Base-by-base conservation (phyloP, 2,797 vertebrate species). In the Tauraco hartlaubi region DNA sequence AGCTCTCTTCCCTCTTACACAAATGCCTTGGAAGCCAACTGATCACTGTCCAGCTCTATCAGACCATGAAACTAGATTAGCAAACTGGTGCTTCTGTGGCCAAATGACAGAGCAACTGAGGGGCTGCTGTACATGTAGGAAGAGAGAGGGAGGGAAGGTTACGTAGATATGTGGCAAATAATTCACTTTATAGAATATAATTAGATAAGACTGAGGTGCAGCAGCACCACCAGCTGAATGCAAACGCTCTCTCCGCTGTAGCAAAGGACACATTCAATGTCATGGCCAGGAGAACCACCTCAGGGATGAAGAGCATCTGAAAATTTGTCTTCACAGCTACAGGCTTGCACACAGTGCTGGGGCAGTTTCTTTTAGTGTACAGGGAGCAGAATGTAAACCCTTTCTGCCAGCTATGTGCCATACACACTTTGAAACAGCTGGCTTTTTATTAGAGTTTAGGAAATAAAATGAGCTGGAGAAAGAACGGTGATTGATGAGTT, bases 41-140 rank as follows among this genome's bases (percentile, higher is more conserved):
- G 90, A 83, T 94, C 74, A 52, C 95, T 85, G 79, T 89, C 94
- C 81, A 90, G 93, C 74, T 96, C 86, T 85, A 79, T 79, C 74
- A 95, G 95, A 96, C 92, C 94, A 92, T 94, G 83, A 86, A 94
- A 96, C 85, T 56, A 93, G 92, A 97, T 92, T 94, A 97, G 33
- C 28, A 93, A 93, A 85, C 73, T 71, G 33, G 18, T 90, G 91
- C 74, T 92, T 94, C 63, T 86, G 86, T 58, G 72, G 82, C 71
- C 91, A 75, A 95, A 83, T 46, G 51, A 86, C 64, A 90, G 69
- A 95, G 64, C 77, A 87, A 81, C 86, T 84, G 88, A 91, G 52
- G 37, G 54, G 31, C 73, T 85, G 67, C 35, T 31, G 15, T 48
- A 64, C 8, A 12, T 2, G 7, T 28, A 74, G 28, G 68, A 85